Evolutionary conservation across 2,888 invertebrate species (phyloP).

Genomic region (Ormyrus nitidulus): DNA sequence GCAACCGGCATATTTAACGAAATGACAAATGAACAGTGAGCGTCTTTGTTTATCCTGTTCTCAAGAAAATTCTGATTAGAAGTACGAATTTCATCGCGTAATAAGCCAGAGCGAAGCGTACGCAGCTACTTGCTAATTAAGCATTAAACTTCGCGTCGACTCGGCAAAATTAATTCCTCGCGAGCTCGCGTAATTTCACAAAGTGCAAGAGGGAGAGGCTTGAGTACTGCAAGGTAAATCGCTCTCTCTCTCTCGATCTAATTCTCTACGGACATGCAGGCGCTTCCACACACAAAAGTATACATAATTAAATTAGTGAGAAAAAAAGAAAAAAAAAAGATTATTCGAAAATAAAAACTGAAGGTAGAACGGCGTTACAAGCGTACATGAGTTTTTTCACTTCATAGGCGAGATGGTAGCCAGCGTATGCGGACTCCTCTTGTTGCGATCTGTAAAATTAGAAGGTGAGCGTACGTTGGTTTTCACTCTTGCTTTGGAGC

Average conservation of each 20-base stretch:
- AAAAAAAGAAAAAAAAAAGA: slow-evolving; percentile 7
- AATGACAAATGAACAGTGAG: no score
- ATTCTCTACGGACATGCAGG: slow-evolving; percentile 42
- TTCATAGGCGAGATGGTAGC: slow-evolving; percentile 99
- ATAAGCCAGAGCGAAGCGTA: background rate
- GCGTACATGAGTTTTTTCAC: slow-evolving; percentile 99
- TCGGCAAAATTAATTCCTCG: slow-evolving; percentile 26
- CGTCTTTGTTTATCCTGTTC: slow-evolving; percentile 18
- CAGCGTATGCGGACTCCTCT: slow-evolving; percentile 96
- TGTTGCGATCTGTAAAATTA: slow-evolving; percentile 88
- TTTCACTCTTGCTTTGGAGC: slow-evolving; percentile 20
- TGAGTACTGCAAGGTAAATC: background rate
- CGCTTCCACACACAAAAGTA: slow-evolving; percentile 26
- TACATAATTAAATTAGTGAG: background rate
- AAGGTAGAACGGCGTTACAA: slow-evolving; percentile 65
- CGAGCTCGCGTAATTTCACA: slow-evolving; percentile 20
- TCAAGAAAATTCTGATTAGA: background rate
- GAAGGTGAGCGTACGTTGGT: slow-evolving; percentile 73
- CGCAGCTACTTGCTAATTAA: slow-evolving; percentile 39
- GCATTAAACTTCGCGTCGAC: slow-evolving; percentile 24
- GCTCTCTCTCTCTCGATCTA: slow-evolving; percentile 11
- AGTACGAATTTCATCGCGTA: slow-evolving; percentile 12
- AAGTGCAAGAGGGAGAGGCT: slow-evolving; percentile 30
- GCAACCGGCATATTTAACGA: no score
- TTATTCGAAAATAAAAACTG: slow-evolving; percentile 23